Percentiles rank a stretch among this genome's conserved stretches.
phyloP scores from a whole-genome alignment of 2,888 invertebrate genomes.

The Hirtodrosophila trivittata region DNA sequence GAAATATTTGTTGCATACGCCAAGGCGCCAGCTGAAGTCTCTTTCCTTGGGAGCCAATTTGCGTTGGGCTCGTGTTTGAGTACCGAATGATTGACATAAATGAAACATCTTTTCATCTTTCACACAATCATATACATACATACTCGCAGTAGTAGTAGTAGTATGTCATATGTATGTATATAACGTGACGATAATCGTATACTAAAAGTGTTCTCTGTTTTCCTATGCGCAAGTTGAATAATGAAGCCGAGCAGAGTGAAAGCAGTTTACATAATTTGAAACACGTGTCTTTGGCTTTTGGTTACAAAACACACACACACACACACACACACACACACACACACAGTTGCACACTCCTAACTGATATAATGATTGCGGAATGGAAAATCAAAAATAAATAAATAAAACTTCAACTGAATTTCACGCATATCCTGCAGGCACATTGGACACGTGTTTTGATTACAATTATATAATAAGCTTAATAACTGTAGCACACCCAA shows the following conservation, averaged over 20 bases:
- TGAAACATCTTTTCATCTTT: conserved; percentile 2
- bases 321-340: background rate
- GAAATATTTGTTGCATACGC: conserved; percentile 39
- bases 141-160: background rate
- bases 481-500: conserved; percentile 20
- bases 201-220: background rate
- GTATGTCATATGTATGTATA: background rate
- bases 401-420: conserved; percentile 43
- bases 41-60: too few species aligned
- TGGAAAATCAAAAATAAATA: conserved; percentile 18
- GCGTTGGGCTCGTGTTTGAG: conserved; percentile 25
- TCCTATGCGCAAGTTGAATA: background rate
- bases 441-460: conserved; percentile 57
- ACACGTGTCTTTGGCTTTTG: conserved; percentile 6
- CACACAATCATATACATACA: background rate
- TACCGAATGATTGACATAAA: conserved; percentile 4
- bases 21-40: conserved; percentile 28
- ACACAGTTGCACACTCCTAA: background rate
- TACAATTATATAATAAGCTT: conserved; percentile 64
- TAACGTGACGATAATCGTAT: background rate
- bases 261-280: conserved; percentile 10
- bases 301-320: conserved; percentile 1
- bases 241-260: background rate
- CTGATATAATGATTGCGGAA: background rate
- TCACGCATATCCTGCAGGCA: conserved; percentile 11